These are phyloP conservation scores for Manis pentadactyla DNA, from an alignment of 2,797 vertebrate species.

Conservation along the genomic window DNA sequence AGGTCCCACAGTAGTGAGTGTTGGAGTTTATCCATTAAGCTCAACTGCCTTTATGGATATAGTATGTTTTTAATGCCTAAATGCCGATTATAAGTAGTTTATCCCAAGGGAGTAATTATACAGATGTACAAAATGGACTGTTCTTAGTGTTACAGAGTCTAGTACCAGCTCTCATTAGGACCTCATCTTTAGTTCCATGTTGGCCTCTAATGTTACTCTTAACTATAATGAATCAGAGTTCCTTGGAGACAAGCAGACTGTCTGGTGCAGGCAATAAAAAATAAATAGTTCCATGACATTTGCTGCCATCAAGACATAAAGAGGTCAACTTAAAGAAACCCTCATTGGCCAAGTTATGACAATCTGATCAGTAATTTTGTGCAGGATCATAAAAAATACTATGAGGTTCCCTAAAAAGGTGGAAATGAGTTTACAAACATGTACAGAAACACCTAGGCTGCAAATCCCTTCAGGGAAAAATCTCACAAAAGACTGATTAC, in stretches of 20 bases:
- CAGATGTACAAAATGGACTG: too few relatives aligned
- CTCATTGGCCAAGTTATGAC: neutral
- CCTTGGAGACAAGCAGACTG: neutral
- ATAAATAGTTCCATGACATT: neutral
- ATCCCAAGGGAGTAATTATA: too few relatives aligned
- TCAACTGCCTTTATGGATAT: too few relatives aligned
- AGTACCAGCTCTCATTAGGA: neutral
- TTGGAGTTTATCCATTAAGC: too few relatives aligned
- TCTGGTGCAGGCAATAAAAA: neutral
- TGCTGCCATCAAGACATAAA: neutral
- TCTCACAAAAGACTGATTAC: neutral
- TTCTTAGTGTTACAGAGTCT: too few relatives aligned
- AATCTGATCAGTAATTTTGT: neutral
- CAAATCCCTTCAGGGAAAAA: neutral
- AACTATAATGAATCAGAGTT: neutral
- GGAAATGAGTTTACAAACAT: neutral
- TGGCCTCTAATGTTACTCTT: neutral
- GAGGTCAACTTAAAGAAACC: neutral
- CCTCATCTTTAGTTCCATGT: neutral
- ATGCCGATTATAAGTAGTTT: too few relatives aligned
- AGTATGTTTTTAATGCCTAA: too few relatives aligned
- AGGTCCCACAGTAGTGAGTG: too few relatives aligned
- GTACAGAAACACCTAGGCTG: neutral
- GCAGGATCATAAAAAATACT: neutral
- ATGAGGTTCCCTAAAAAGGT: neutral